Base-by-base conservation (phyloP, 2,797 vertebrate genomes). In the Harpagifer antarcticus region DNA sequence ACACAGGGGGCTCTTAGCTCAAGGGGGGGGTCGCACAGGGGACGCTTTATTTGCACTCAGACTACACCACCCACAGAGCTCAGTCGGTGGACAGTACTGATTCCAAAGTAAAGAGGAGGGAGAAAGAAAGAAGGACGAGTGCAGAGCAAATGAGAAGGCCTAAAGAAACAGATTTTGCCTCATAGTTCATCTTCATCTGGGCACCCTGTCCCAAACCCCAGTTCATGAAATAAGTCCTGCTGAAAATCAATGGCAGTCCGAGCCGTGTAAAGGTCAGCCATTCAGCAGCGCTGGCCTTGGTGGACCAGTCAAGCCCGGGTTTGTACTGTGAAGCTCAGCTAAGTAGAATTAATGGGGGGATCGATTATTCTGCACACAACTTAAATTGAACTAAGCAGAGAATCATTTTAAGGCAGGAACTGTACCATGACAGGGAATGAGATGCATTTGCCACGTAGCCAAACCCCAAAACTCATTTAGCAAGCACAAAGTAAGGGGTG, bases 141-240 rank as follows among this genome's bases (percentile, higher is more conserved):
- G 73, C 65, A 60, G 55, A 79, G 81, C 86, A 85, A 85, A 87
- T 78, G 84, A 83, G 90, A 88, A 89, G 82, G 70, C 78, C 86
- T 73, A 78, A 86, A 92, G 92, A 94, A 93, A 91, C 90, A 84
- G 93, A 93, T 95, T 93, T 89, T 82, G 84, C 90, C 92, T 91
- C 93, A 88, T 94, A 95, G 94, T 95, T 95, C 94, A 94, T 96
- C 95, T 96, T 96, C 94, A 96, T 96, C 94, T 95, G 69, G 76
- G 79, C 82, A 90, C 86, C 91, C 93, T 93, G 94, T 95, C 94
- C 92, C 88, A 86, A 89, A 92, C 88, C 93, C 93, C 92, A 90
- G 87, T 91, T 94, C 93, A 95, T 95, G 92, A 95, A 95, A 96
- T 94, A 95, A 95, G 94, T 95, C 94, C 94, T 93, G 91, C 92